Base-by-base conservation (phyloP, 1,140 invertebrate species). In the Neodiprion pinetum region DNA sequence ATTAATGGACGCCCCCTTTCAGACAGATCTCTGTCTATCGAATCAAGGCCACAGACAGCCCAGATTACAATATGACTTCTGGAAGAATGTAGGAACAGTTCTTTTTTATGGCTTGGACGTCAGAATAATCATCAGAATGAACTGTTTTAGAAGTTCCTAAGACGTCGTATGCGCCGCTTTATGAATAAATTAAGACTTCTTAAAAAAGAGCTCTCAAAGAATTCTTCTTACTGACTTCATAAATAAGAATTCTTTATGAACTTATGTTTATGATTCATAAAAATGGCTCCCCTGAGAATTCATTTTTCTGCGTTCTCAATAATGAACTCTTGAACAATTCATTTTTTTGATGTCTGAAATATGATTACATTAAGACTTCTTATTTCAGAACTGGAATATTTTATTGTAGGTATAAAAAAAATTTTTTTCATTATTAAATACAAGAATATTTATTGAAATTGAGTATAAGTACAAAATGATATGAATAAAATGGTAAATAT, bases 111-210 rank as follows among this genome's bases (percentile, higher is more conserved):
- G n/a, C 48, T 70, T 70, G 0, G 69, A 70, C 69, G 69, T 70
- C 69, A 70, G 40, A 70, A 70, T 70, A n/a, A 5, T 5, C 10
- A 70, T 70, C 69, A 28, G 23, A 70, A 47, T 47, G 12, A 47
- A 70, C 69, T 9, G 28, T 14, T 70, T 48, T 47, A 1, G 69
- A 70, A 47, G 17, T 48, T 8, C 3, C 48, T 48, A 47, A 70
- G 69, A 70, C n/a, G 69, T 70, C 69, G 40, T n/a, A 28, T 70
- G 69, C 69, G 69, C 69, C 69, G n/a, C 40, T 70, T 70, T 47
- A 70, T 70, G 69, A 17, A 48, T 14, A 70, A 70, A 48, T 70
- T 23, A 8, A 70, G 69, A 70, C 69, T 70, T 48, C 40, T 70
- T 70, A 47, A 12, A 48, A n/a, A 23, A 70, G 40, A 70, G 69